phyloP scores from a whole-genome alignment of 2,888 invertebrate genomes.

The Drosophila dives region DNA sequence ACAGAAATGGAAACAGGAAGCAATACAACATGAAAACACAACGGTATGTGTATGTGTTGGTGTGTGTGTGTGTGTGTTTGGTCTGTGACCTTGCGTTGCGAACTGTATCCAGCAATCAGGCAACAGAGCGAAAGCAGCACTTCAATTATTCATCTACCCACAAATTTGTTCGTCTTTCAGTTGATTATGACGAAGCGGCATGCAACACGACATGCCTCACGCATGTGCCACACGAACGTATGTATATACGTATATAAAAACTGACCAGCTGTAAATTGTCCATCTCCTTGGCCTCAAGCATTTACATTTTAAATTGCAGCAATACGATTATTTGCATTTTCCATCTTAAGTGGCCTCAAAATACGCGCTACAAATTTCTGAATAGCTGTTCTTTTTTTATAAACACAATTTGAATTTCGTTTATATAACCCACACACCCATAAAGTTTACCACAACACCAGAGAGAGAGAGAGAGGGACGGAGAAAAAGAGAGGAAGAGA shows the following conservation, averaged over 20 bases:
- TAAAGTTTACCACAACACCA: conserved; percentile 1
- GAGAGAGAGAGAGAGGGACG: not conserved
- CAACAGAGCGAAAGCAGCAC: conserved; percentile 67
- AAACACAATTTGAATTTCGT: conserved; percentile 60
- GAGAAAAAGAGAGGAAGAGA: not conserved
- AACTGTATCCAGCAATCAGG: conserved; percentile 67
- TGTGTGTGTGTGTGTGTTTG: conserved; percentile 9
- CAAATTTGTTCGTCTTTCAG: conserved; percentile 24
- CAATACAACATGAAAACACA: conserved; percentile 9
- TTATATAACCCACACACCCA: conserved; percentile 47
- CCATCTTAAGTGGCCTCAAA: conserved; percentile 58
- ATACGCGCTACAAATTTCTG: conserved; percentile 61
- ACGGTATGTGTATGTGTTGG: not conserved
- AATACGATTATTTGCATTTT: conserved; percentile 70
- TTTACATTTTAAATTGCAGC: conserved; percentile 81
- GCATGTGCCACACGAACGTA: conserved; percentile 18
- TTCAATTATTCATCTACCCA: conserved; percentile 75
- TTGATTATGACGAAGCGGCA: conserved; percentile 58
- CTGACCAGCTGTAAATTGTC: conserved; percentile 43
- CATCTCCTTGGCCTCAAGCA: conserved; percentile 70
- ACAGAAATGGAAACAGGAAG: conserved; percentile 34
- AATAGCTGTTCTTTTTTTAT: conserved; percentile 37
- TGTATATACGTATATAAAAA: conserved; percentile 30
- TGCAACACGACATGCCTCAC: conserved; percentile 38
- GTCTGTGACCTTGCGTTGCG: conserved; percentile 43